Base-by-base conservation (phyloP, 2,888 invertebrate genomes). In the Miltochrista miniata region DNA sequence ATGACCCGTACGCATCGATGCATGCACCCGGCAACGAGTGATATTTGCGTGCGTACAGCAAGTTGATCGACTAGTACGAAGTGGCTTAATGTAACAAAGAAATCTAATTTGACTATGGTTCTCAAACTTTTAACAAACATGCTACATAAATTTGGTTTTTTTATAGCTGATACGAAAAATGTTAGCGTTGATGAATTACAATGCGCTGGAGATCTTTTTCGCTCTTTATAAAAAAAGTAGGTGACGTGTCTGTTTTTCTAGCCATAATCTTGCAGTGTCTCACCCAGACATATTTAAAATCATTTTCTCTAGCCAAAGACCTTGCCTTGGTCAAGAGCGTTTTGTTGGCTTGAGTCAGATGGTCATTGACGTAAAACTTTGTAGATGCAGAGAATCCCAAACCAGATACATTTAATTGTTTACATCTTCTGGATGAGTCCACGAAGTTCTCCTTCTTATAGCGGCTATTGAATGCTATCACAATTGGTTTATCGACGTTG, bases 271-370 rank as follows among this genome's bases (percentile, higher is more conserved):
- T 50, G 11, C 37, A 34, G 14, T 41, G 34, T 13, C 45, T 13
- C 2, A 48, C 37, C 24, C 36, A 37, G 7, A 37, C 24, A 35
- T 33, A 41, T 38, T 49, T 43, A 34, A 35, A 48, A 34, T 13
- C 11, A 10, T 37, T 29, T 1, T 12, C 10, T 44, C 13, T 18
- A 10, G 51, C 48, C 1, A 45, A 10, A 11, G 45, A 5, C n/a
- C 37, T 45, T 7, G 38, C 45, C 15, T 38, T 45, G 1, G 1
- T 31, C 8, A 45, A 11, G 7, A 45, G n/a, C 10, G 12, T 15
- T 29, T 38, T 45, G 7, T 45, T 45, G 1, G 12, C 7, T 13
- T 7, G 37, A 9, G 45, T 45, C n/a, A 45, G 29, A 15, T 45
- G 45, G n/a, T 45, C 44, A 12, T 45, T 45, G 0, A 45, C 36